These are phyloP conservation scores for Chlamydotis undulata DNA, from an alignment of 2,113 vertebrate species.

Conservation along the genomic window DNA sequence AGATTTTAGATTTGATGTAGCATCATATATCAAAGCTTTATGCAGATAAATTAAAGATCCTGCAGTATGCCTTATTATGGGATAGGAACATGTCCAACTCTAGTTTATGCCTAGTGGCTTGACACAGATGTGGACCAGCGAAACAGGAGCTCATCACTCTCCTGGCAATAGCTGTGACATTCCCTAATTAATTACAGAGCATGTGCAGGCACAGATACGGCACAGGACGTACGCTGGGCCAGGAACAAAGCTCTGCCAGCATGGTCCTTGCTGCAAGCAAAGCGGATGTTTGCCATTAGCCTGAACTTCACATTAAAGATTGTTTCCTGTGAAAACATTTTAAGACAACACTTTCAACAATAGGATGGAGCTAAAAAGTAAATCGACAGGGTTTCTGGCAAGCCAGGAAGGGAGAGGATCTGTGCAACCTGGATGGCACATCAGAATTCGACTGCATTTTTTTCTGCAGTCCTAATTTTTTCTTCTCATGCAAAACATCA, in stretches of 20 bases:
- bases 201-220: background rate
- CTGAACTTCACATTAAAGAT: background rate
- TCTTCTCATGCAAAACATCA: background rate
- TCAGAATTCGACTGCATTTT: accelerated
- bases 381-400: background rate
- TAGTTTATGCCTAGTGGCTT: accelerated
- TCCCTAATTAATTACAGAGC: background rate
- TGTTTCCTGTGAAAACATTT: background rate
- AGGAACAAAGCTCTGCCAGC: background rate
- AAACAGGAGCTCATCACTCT: background rate
- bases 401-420: background rate
- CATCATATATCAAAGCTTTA: background rate
- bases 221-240: background rate
- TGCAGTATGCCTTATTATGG: background rate
- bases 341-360: background rate
- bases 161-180: background rate
- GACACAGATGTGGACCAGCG: background rate
- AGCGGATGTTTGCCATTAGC: background rate
- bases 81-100: background rate
- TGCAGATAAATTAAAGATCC: background rate
- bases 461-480: background rate
- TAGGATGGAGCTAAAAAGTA: background rate
- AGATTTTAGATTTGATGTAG: background rate
- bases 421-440: background rate
- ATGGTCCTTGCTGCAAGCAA: background rate